Percentiles rank a stretch among this genome's conserved stretches.
phyloP scores from a whole-genome alignment of 1,140 invertebrate species.

The Cydia amplana region DNA sequence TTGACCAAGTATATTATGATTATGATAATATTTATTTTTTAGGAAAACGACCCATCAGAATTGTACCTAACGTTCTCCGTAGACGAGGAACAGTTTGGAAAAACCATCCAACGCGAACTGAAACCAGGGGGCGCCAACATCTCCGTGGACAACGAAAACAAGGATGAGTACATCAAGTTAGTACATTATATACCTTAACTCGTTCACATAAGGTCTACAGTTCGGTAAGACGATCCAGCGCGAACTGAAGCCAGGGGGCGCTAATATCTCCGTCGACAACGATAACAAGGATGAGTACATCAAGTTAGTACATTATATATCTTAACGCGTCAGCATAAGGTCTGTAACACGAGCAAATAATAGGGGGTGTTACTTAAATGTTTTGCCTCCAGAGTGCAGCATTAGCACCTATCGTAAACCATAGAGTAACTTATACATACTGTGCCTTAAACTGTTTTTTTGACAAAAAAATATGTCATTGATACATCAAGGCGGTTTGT shows the following conservation, averaged over 20 bases:
- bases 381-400: no score
- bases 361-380: no score
- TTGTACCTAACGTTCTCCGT: slow-evolving; percentile 97
- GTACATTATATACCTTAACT: slow-evolving; percentile 44
- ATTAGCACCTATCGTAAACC: no score
- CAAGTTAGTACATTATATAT: slow-evolving; percentile 81
- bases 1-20: no score
- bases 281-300: slow-evolving; percentile 99
- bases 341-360: no score
- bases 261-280: slow-evolving; percentile 94
- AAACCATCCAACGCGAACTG: slow-evolving; percentile 94
- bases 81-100: slow-evolving; percentile 97
- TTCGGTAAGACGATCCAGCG: slow-evolving; percentile 96
- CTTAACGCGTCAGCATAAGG: no score
- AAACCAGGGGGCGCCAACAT: slow-evolving; percentile 95
- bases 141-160: slow-evolving; percentile 95
- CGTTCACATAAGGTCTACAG: slow-evolving; percentile 64
- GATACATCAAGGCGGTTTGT: no score
- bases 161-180: slow-evolving; percentile 98
- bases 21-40: slow-evolving; percentile 12
- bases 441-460: no score
- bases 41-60: slow-evolving; percentile 97
- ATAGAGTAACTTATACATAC: no score
- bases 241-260: slow-evolving; percentile 95
- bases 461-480: no score